Evolutionary conservation across 2,888 invertebrate species (phyloP).

Genomic region (Malthinus flaveolus): DNA sequence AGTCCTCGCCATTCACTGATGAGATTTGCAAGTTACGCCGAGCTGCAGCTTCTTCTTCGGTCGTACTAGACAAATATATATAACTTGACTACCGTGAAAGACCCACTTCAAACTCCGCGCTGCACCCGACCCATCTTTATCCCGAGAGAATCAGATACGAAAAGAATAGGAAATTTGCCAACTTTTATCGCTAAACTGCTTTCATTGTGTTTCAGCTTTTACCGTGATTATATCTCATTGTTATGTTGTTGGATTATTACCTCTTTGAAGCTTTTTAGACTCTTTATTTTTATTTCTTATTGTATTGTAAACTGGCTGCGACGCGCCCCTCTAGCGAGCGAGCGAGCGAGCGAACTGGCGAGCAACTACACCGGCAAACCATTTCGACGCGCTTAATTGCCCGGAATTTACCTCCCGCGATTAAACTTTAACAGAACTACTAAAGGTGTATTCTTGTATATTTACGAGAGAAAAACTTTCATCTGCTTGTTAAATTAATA

Average conservation of each 20-base stretch:
- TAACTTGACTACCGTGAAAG: neutral
- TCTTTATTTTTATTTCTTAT: conserved; percentile 29
- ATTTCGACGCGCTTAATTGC: conserved; percentile 41
- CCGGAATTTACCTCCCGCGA: conserved; percentile 44
- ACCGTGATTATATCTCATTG: conserved; percentile 49
- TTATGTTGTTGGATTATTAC: conserved; percentile 44
- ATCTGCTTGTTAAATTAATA: conserved; percentile 39
- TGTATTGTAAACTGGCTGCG: conserved; percentile 30
- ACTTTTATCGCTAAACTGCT: conserved; percentile 40
- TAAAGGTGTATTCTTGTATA: conserved; percentile 40
- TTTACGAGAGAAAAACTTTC: conserved; percentile 39
- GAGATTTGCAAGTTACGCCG: conserved; percentile 43
- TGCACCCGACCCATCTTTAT: conserved; percentile 11
- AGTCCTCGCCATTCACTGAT: conserved; percentile 48
- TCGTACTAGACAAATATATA: conserved; percentile 13
- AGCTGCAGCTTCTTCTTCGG: conserved; percentile 15
- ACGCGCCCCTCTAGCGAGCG: neutral
- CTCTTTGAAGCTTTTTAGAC: conserved; percentile 28
- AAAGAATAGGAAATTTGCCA: conserved; percentile 37
- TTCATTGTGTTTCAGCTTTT: conserved; percentile 41
- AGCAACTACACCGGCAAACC: conserved; percentile 2
- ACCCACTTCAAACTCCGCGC: neutral
- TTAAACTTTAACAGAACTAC: conserved; percentile 42
- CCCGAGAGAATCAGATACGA: conserved; percentile 29
- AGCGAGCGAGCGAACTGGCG: no score